These are phyloP conservation scores for Heliconius hewitsoni DNA, from an alignment of 1,140 invertebrate genomes.

Conservation along the genomic window DNA sequence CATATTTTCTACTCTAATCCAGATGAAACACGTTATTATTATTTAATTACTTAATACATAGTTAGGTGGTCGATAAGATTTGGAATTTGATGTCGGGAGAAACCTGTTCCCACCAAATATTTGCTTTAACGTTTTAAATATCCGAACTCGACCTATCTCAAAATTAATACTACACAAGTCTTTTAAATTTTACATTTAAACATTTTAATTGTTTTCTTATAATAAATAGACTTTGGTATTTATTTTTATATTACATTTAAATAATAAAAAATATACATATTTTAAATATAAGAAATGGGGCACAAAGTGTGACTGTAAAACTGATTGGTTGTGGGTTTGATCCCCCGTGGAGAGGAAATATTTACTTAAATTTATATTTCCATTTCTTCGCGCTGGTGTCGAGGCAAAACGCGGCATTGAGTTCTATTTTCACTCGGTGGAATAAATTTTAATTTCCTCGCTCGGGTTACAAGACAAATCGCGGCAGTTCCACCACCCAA, in stretches of 20 bases:
- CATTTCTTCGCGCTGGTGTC: too few relatives aligned
- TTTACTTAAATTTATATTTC: too few relatives aligned
- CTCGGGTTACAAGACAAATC: too few relatives aligned
- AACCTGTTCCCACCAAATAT: constrained; percentile 5
- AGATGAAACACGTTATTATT: not conserved
- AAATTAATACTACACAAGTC: not conserved
- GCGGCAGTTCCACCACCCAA: too few relatives aligned
- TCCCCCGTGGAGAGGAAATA: too few relatives aligned
- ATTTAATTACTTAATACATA: constrained; percentile 14
- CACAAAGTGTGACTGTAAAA: too few relatives aligned
- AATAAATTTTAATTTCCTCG: not conserved
- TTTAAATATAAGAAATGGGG: too few relatives aligned
- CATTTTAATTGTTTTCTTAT: constrained; percentile 1
- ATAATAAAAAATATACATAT: not conserved
- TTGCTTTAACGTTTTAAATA: constrained; percentile 11
- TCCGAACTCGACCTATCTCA: not conserved
- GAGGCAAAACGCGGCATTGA: too few relatives aligned
- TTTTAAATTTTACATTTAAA: not conserved
- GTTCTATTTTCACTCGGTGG: too few relatives aligned
- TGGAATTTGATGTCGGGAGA: constrained; percentile 5
- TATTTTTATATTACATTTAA: not conserved
- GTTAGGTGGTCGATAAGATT: constrained; percentile 12
- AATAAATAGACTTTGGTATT: not conserved
- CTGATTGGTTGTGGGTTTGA: too few relatives aligned
- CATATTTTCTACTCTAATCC: not conserved